These are phyloP conservation scores for Marmota flaviventris DNA, from an alignment of 2,113 vertebrate genomes.

Conservation along the genomic window DNA sequence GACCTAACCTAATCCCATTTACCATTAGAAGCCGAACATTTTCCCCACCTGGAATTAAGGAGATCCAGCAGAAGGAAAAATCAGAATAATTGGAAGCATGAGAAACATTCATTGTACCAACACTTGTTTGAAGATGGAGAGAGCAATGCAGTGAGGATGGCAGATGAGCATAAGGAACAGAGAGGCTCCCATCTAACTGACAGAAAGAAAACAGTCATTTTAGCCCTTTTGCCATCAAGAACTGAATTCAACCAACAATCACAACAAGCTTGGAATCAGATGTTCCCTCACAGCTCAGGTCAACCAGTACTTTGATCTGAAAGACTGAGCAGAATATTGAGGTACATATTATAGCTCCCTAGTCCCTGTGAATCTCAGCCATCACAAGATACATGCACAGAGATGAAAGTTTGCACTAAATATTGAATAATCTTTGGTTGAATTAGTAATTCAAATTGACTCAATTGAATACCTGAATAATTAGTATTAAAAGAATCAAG, in stretches of 20 bases:
- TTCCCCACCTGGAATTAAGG: neutral
- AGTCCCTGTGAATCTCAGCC: neutral
- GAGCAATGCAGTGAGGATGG: neutral
- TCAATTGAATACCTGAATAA: neutral
- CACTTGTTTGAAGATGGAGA: neutral
- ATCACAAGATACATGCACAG: neutral
- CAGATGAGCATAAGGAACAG: neutral
- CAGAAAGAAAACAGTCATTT: neutral
- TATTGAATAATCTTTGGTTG: slow-evolving; percentile 24
- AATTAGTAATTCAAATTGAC: slow-evolving; percentile 19
- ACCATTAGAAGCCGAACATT: neutral
- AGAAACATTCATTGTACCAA: neutral
- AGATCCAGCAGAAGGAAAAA: neutral
- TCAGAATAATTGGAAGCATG: neutral
- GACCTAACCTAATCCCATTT: neutral
- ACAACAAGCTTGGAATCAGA: neutral
- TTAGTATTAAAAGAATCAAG: neutral
- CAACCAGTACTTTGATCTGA: neutral
- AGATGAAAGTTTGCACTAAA: slow-evolving; percentile 34
- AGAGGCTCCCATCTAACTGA: neutral
- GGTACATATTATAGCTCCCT: neutral
- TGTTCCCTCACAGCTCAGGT: neutral
- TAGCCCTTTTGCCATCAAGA: neutral
- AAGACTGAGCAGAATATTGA: neutral
- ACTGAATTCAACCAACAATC: neutral